Evolutionary conservation across 2,888 invertebrate genomes (phyloP).

Genomic region (Drosophila kambysellisi): DNA sequence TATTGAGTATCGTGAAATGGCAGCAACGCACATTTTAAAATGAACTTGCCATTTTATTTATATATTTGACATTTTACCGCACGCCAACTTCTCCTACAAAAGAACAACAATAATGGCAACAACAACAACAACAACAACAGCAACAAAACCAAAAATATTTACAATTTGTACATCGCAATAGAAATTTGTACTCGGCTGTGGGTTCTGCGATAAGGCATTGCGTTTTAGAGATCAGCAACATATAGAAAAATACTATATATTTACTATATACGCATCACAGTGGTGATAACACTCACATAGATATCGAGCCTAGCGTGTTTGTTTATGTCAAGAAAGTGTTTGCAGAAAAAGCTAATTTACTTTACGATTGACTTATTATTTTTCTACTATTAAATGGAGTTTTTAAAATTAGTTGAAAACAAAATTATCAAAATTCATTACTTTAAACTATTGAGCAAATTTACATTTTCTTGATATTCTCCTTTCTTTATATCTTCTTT

Average conservation of each 20-base stretch:
- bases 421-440: not conserved
- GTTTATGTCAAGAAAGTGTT: not conserved
- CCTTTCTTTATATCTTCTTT: not conserved
- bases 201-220: conserved; percentile 10
- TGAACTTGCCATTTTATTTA: conserved; percentile 48
- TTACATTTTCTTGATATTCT: not conserved
- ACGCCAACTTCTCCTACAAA: conserved; percentile 47
- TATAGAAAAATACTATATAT: not conserved
- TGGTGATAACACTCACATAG: not conserved
- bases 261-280: not conserved
- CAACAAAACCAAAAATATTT: not conserved
- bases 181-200: conserved; percentile 1
- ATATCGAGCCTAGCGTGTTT: not conserved
- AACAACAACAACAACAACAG: conserved; percentile 7
- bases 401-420: not conserved
- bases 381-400: not conserved
- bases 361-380: not conserved
- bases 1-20: conserved; percentile 40
- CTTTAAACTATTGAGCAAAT: not conserved
- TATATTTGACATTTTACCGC: conserved; percentile 71
- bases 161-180: not conserved
- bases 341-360: not conserved
- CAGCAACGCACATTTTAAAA: conserved; percentile 46
- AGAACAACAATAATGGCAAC: not conserved
- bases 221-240: conserved; percentile 4